Conservation (phyloP, 2,113 vertebrate species). For the Gambusia affinis region DNA sequence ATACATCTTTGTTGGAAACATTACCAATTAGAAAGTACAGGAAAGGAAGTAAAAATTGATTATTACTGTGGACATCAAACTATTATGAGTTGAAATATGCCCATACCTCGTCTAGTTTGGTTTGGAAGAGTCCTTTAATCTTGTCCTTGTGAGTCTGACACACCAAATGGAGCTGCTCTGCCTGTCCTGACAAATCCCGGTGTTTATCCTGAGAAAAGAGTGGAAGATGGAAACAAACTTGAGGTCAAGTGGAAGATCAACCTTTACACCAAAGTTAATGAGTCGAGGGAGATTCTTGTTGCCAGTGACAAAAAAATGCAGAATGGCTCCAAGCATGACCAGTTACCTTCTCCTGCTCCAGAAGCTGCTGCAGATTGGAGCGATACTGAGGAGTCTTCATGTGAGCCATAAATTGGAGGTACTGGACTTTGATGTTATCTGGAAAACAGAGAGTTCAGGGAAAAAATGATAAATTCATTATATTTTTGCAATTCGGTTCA, state of each 20-base stretch:
- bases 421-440: constrained; percentile 97
- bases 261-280: neutral
- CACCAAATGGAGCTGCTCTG: constrained; percentile 89
- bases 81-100: neutral
- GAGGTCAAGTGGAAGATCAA: neutral
- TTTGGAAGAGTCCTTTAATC: constrained; percentile 92
- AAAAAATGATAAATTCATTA: neutral
- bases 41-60: neutral
- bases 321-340: neutral
- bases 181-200: constrained; percentile 87
- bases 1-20: too few relatives aligned
- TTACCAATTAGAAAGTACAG: too few relatives aligned
- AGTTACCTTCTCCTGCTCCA: constrained; percentile 94
- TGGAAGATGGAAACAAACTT: constrained; percentile 1
- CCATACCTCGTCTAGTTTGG: constrained; percentile 94
- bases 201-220: constrained; percentile 86
- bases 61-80: neutral
- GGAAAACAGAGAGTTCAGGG: constrained; percentile 12
- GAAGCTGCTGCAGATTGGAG: constrained; percentile 90
- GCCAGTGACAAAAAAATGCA: neutral
- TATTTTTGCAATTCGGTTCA: neutral
- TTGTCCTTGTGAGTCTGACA: constrained; percentile 94
- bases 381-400: constrained; percentile 97
- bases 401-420: constrained; percentile 94
- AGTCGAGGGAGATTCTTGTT: neutral